Evolutionary conservation across 2,113 vertebrate species (phyloP).

Genomic region (Nestor notabilis): DNA sequence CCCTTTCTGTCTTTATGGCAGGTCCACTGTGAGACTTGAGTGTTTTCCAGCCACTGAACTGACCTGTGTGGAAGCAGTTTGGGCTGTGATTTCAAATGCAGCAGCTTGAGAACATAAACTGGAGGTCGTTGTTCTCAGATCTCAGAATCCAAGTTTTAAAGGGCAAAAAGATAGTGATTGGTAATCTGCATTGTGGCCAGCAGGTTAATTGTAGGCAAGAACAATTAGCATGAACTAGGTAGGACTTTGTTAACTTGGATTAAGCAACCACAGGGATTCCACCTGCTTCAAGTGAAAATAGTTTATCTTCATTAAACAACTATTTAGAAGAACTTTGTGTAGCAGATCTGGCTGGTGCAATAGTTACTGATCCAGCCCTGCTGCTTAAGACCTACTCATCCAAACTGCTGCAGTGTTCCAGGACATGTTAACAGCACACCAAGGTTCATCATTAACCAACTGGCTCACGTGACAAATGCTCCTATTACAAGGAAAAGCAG

Average conservation of each 20-base stretch:
- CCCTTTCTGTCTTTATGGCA: neutral
- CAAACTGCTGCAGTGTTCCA: neutral
- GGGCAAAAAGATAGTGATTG: neutral
- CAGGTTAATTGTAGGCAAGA: neutral
- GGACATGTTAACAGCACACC: neutral
- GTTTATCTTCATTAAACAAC: neutral
- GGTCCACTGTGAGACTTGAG: neutral
- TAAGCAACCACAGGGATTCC: neutral
- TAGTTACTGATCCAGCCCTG: neutral
- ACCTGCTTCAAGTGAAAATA: neutral
- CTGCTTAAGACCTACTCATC: neutral
- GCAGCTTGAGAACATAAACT: neutral
- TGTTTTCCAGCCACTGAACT: neutral
- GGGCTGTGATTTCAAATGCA: neutral
- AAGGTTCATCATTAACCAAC: slow-evolving; percentile 28
- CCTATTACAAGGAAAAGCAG: neutral
- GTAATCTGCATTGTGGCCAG: neutral
- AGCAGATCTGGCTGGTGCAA: neutral
- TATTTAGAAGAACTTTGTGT: neutral
- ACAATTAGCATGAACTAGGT: neutral
- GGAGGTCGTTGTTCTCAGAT: neutral
- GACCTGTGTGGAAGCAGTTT: neutral
- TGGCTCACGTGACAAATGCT: neutral
- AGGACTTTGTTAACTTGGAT: neutral
- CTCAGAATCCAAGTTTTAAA: neutral